A percentile compares a stretch with the other conserved stretches of the same genome.
These are phyloP conservation scores for Trogon surrucura DNA, from an alignment of 2,113 vertebrate species.

Conservation along the genomic window DNA sequence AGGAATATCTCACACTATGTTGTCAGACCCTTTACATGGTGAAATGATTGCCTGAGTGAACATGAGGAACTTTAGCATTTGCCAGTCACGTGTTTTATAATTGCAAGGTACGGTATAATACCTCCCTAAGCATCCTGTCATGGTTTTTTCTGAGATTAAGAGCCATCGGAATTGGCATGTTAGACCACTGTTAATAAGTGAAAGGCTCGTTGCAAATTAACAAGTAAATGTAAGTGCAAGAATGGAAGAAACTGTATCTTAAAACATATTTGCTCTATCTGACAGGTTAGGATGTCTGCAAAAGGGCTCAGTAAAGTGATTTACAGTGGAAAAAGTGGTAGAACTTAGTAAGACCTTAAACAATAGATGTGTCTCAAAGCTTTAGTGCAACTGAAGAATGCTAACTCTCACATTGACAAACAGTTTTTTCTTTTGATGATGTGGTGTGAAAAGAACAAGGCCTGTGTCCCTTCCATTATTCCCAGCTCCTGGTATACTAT, in stretches of 20 bases:
- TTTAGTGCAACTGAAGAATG: background rate
- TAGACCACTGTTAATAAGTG: background rate
- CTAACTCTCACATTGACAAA: background rate
- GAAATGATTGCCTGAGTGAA: background rate
- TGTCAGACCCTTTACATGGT: background rate
- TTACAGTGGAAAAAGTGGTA: background rate
- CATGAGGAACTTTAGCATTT: background rate
- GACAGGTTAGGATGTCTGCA: background rate
- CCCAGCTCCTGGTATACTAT: background rate
- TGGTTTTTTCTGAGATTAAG: background rate
- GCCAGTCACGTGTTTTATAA: background rate
- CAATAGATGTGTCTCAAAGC: background rate
- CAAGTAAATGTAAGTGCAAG: background rate
- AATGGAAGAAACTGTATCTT: background rate
- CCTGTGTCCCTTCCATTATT: background rate
- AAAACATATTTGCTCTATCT: background rate
- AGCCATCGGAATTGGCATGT: background rate
- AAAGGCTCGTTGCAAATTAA: background rate
- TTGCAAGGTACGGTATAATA: background rate
- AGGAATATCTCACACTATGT: background rate
- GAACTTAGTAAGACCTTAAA: background rate
- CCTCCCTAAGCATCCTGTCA: background rate
- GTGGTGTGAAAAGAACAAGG: background rate
- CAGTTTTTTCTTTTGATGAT: background rate
- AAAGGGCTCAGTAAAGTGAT: background rate